Evolutionary conservation across 1,140 invertebrate species (phyloP), one percentile per base, ranked within the genome.

Genomic region (Cotesia vestalis): DNA sequence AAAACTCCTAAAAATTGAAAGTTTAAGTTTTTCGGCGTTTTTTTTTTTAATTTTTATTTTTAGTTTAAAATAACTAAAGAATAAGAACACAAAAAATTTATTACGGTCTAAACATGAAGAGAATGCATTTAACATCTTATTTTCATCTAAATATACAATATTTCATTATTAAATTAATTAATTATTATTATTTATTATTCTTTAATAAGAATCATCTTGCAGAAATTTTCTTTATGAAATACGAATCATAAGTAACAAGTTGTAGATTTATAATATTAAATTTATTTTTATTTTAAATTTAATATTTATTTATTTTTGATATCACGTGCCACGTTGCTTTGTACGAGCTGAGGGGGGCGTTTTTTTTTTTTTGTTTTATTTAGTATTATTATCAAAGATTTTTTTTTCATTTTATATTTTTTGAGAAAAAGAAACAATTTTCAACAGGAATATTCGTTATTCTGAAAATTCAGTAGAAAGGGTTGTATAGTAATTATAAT

Each of bases 311-410:
- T 70, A 27, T 70, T 71, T 76, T 78, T 81, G 72, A 78, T 84
- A 85, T 85, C 84, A 86, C 83, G 82, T 85, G 84, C 82, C 85
- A 85, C 83, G 75, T 85, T 79, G 81, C 80, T 78, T 63, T 53
- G 63, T 46, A 70, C 69, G 76, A 81, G 81, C 81, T 82, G 81
- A 84, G 80, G 82, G 84, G 84, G 81, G 83, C 81, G 77, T 76
- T 71, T 63, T 27, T 27, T 27, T 76, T 71, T 63, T 27, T 27
- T 27, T 27, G 27, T 71, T 71, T 61, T 35, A 12, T 20, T 70
- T 46, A 46, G 6, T 40, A 40, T 40, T 40, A 40, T 40, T 46
- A 46, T 46, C 11, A 46, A 46, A 46, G 40, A 46, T 46, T 46
- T 46, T 46, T 67, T 55, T 35, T 34, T 34, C 36, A 57, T 57